Evolutionary conservation across 2,113 vertebrate species (phyloP), one percentile per base, ranked within the genome.

Genomic region (Leptobrachium ailaonicum): DNA sequence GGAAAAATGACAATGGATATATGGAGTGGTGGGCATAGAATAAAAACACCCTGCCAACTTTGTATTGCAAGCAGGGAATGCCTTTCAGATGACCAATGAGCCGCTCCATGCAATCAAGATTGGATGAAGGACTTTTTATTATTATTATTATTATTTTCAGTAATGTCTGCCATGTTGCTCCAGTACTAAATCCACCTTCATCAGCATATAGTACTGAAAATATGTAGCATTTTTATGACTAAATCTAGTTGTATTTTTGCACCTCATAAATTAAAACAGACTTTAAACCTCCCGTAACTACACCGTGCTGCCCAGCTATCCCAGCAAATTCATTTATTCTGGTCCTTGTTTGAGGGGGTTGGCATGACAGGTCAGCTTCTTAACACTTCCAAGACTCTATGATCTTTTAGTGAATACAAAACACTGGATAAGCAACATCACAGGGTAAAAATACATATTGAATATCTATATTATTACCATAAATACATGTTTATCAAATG

Each of bases 1-100:
- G 54, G 66, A 74, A 63, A 67, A 47, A 14, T 69, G 44, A 58
- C 69, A 53, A 14, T 64, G n/a, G 40, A 66, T 54, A n/a, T 73
- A 32, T 54, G 77, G 58, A 79, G 44, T 47, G 7, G 45, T 72
- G 77, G 40, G 40, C 8, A 50, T 41, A 50, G 20, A 11, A 54
- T 53, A 56, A 4, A 20, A 66, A 40, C 4, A 41, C 32, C 5
- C 70, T 54, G 70, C 20, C 70, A 32, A 32, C 20, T 54, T 40
- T 72, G n/a, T 72, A 56, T 54, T 68, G 53, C 71, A 74, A 75
- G 79, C 53, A 14, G 66, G 40, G 67, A 14, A 54, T 45, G 44
- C n/a, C 66, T 14, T 43, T 54, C 77, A 58, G 8, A 60, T 8
- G 8, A 60, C 10, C 13, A 60, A 12, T 12, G 13, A 60, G 56